These are phyloP conservation scores for Brachyistius frenatus DNA, from an alignment of 2,113 vertebrate species.

Conservation along the genomic window DNA sequence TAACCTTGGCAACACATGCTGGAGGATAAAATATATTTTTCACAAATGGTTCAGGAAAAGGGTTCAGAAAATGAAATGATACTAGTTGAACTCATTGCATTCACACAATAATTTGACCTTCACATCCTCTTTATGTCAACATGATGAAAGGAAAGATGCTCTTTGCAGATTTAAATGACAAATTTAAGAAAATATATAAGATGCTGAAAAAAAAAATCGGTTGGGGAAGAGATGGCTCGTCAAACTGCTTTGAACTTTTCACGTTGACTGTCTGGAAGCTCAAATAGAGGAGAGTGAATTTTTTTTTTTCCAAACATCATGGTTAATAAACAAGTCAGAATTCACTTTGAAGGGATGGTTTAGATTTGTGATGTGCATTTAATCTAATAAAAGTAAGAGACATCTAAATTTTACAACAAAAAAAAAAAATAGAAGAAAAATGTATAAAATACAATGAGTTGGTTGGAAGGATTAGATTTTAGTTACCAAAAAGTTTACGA, in stretches of 20 bases:
- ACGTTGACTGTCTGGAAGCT: constrained; percentile 33
- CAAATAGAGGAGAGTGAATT: neutral
- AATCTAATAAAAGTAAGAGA: neutral
- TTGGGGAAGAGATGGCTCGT: neutral
- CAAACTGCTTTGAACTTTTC: constrained; percentile 44
- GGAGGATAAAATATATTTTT: constrained; percentile 30
- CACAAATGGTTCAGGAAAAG: constrained; percentile 18
- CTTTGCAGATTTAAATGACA: constrained; percentile 21
- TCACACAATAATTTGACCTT: constrained; percentile 33
- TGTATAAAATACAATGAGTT: neutral
- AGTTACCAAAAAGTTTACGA: too few relatives aligned
- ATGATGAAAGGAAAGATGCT: constrained; percentile 45
- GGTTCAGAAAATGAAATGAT: constrained; percentile 40
- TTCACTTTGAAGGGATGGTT: constrained; percentile 32
- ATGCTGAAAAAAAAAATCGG: neutral
- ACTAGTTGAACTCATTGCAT: constrained; percentile 16
- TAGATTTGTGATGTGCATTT: constrained; percentile 6
- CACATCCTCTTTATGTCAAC: constrained; percentile 3
- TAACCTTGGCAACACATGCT: constrained; percentile 76
- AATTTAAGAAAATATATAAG: constrained; percentile 18
- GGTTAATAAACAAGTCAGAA: constrained; percentile 53
- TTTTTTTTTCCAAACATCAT: constrained; percentile 24
- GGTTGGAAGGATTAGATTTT: too few relatives aligned
- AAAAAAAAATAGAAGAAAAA: neutral
- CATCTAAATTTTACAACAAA: constrained; percentile 7